phyloP scores from a whole-genome alignment of 2,797 vertebrate genomes.

The Neostethus bicornis region DNA sequence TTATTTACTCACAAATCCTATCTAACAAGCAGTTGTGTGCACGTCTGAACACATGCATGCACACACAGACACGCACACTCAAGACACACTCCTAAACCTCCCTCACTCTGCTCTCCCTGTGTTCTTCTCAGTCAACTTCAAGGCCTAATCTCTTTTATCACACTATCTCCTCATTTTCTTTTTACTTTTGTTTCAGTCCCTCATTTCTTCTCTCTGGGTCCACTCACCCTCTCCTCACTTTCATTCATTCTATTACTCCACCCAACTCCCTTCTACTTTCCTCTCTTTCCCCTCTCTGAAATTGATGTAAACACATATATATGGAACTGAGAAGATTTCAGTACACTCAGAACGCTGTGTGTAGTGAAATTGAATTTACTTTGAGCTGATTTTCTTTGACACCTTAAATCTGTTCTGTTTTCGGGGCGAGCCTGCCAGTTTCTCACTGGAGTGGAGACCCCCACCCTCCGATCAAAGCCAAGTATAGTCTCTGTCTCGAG shows the following conservation, averaged over 20 bases:
- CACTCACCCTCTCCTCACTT: slow-evolving; percentile 48
- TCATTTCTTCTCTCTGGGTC: slow-evolving; percentile 35
- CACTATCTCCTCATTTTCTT: slow-evolving; percentile 63
- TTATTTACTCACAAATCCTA: slow-evolving; percentile 58
- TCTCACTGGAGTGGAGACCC: slow-evolving; percentile 71
- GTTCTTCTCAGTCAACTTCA: slow-evolving; percentile 51
- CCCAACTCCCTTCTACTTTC: slow-evolving; percentile 8
- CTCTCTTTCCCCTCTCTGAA: slow-evolving; percentile 18
- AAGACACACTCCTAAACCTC: slow-evolving; percentile 30
- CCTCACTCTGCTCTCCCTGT: slow-evolving; percentile 20
- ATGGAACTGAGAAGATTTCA: slow-evolving; percentile 65
- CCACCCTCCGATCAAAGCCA: slow-evolving; percentile 72
- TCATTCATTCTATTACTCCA: slow-evolving; percentile 17
- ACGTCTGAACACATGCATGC: slow-evolving; percentile 8
- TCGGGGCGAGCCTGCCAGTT: slow-evolving; percentile 70
- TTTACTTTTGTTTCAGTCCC: slow-evolving; percentile 36
- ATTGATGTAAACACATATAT: slow-evolving; percentile 61
- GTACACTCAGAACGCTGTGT: slow-evolving; percentile 65
- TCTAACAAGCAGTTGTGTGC: slow-evolving; percentile 7
- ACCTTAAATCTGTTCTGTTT: slow-evolving; percentile 78
- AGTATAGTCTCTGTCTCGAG: slow-evolving; percentile 76
- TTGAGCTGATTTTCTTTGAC: slow-evolving; percentile 76
- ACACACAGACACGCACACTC: background rate
- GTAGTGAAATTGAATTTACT: slow-evolving; percentile 73
- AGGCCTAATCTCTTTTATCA: slow-evolving; percentile 61